Evolutionary conservation across 2,888 invertebrate genomes (phyloP).

Genomic region (Octodonta nipae): DNA sequence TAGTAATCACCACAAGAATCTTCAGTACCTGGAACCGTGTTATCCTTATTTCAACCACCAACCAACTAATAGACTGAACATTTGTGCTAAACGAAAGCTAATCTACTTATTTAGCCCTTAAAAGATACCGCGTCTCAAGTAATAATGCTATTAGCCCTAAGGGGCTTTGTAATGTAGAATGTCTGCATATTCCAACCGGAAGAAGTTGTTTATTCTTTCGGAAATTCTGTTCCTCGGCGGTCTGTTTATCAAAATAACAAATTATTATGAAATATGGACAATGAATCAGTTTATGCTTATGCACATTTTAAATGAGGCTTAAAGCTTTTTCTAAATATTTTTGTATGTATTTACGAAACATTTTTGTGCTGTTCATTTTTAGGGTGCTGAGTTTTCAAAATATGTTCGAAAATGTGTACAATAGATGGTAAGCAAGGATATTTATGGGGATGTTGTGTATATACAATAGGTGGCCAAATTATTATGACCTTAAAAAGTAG

Average conservation of each 20-base stretch:
- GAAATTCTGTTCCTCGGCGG: constrained; percentile 15
- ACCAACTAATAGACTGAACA: too few species aligned
- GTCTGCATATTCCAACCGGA: constrained; percentile 15
- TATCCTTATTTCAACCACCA: too few species aligned
- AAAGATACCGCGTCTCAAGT: constrained; percentile 10
- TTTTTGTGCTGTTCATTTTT: neutral
- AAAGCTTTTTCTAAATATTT: neutral
- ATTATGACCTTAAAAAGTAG: too few species aligned
- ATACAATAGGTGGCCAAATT: too few species aligned
- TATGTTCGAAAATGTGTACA: too few species aligned
- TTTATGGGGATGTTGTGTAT: too few species aligned
- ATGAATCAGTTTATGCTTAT: constrained; percentile 14
- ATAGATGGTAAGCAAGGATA: too few species aligned
- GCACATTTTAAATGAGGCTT: constrained; percentile 11
- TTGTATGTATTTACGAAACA: neutral
- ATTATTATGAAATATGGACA: constrained; percentile 18
- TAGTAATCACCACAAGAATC: too few species aligned
- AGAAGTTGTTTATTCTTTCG: constrained; percentile 18
- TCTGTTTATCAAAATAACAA: constrained; percentile 20
- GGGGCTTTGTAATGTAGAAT: constrained; percentile 7
- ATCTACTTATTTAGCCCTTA: constrained; percentile 12
- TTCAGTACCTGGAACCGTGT: too few species aligned
- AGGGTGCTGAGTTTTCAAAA: too few species aligned
- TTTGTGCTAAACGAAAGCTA: too few species aligned
- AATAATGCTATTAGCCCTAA: neutral